These are phyloP conservation scores for Danionella dracula DNA, from an alignment of 2,797 vertebrate species.

Conservation along the genomic window DNA sequence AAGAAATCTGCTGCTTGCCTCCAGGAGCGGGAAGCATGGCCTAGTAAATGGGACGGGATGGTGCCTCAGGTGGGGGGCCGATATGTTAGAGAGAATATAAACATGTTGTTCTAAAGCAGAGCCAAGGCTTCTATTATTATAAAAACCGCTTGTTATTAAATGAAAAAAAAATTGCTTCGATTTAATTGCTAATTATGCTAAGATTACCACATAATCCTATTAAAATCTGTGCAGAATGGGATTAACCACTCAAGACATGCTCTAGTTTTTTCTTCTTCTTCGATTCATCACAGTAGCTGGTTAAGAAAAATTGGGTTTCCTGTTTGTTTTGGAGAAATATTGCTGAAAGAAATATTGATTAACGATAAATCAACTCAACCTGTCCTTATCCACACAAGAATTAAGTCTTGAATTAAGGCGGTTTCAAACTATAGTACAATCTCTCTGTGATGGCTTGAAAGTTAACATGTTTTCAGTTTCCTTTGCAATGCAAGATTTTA, in stretches of 20 bases:
- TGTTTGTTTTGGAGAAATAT: too few species aligned
- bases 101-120: constrained; percentile 4
- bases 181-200: not conserved
- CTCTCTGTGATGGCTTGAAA: not conserved
- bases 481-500: not conserved
- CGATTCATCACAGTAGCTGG: too few species aligned
- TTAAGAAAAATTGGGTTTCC: too few species aligned
- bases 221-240: too few species aligned
- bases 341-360: too few species aligned
- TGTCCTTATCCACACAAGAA: too few species aligned
- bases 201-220: too few species aligned
- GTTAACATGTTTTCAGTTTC: not conserved
- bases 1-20: constrained; percentile 60
- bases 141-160: not conserved
- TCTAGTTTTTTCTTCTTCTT: too few species aligned
- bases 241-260: too few species aligned
- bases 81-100: constrained; percentile 6
- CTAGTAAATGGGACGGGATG: constrained; percentile 44
- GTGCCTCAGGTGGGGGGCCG: not conserved
- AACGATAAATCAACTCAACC: not conserved
- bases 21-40: constrained; percentile 47
- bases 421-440: not conserved
- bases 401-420: too few species aligned
- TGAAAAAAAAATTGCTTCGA: not conserved
- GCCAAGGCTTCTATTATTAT: not conserved